These are phyloP conservation scores for Encarsia formosa DNA, from an alignment of 2,888 invertebrate species.

Conservation along the genomic window DNA sequence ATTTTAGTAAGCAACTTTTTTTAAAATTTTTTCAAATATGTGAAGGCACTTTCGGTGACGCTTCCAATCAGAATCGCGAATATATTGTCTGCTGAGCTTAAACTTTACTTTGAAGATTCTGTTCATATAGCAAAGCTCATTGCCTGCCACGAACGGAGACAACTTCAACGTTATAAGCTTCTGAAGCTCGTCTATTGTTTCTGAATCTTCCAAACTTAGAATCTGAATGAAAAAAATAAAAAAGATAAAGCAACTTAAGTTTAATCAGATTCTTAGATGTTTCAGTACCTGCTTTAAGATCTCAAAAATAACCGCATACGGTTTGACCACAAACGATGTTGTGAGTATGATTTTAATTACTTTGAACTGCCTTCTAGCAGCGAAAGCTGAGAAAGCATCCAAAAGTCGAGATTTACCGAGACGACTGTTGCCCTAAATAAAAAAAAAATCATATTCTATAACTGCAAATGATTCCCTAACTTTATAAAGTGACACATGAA, in stretches of 20 bases:
- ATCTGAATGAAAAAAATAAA: constrained; percentile 23
- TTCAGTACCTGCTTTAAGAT: constrained; percentile 35
- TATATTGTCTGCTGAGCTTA: constrained; percentile 52
- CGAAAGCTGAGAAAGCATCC: constrained; percentile 50
- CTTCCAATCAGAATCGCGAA: constrained; percentile 46
- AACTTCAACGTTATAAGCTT: constrained; percentile 49
- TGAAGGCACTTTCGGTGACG: constrained; percentile 50
- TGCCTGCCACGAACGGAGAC: constrained; percentile 38
- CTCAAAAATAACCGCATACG: constrained; percentile 32
- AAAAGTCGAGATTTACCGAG: constrained; percentile 60
- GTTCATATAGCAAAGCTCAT: constrained; percentile 58
- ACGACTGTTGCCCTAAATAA: constrained; percentile 51
- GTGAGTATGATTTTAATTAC: constrained; percentile 29
- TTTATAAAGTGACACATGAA: no score
- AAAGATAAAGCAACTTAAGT: not conserved
- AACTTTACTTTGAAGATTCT: constrained; percentile 55
- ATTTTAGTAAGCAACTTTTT: constrained; percentile 35
- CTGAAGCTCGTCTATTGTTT: constrained; percentile 40
- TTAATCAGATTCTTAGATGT: not conserved
- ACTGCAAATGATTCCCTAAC: no score
- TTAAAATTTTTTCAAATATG: constrained; percentile 51
- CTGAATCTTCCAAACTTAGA: constrained; percentile 30
- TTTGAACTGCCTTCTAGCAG: constrained; percentile 31
- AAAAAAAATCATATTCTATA: not conserved
- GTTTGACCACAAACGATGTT: constrained; percentile 24